Percentiles rank a stretch among this genome's conserved stretches.
These are phyloP conservation scores for Parazoanthus swiftii DNA, from an alignment of 92 coral and sea anemone genomes.

Conservation along the genomic window DNA sequence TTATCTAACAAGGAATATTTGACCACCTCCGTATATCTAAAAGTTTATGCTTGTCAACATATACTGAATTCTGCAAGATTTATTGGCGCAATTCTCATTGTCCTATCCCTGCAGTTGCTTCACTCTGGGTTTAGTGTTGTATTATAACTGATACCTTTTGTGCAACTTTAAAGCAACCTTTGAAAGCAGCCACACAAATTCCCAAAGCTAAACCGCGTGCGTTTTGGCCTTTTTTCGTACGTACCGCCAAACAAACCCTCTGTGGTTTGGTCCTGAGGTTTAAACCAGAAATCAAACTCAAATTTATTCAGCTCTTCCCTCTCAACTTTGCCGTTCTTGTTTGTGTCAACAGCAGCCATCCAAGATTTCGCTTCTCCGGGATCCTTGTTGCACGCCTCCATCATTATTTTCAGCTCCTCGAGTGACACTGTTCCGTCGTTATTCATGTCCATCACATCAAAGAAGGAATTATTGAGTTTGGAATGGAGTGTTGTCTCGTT, in stretches of 20 bases:
- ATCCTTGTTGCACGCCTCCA: conserved; percentile 70
- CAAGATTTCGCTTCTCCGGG: conserved; percentile 61
- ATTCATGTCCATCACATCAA: conserved; percentile 67
- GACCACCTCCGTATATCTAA: not conserved
- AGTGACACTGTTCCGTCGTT: conserved; percentile 64
- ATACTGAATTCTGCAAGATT: not conserved
- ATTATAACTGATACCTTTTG: not conserved
- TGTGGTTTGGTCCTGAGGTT: conserved; percentile 52
- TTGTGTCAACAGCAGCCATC: conserved; percentile 65
- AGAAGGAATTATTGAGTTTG: conserved; percentile 63
- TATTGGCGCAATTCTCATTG: not conserved
- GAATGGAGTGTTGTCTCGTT: conserved; percentile 57
- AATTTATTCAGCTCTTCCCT: conserved; percentile 55
- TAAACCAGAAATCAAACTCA: conserved; percentile 77
- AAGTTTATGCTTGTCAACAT: not conserved
- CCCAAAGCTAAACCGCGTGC: not conserved
- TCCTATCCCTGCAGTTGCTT: not conserved
- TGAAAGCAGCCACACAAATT: conserved; percentile 8
- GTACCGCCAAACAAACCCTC: conserved; percentile 45
- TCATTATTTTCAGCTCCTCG: conserved; percentile 59
- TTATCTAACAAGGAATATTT: not conserved
- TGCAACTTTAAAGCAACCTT: conserved; percentile 8
- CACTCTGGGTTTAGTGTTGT: not conserved
- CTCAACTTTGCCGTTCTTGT: conserved; percentile 70
- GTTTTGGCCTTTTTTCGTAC: conserved; percentile 26